Base-by-base conservation (phyloP, 2,888 invertebrate genomes). In the Clunio marinus region DNA sequence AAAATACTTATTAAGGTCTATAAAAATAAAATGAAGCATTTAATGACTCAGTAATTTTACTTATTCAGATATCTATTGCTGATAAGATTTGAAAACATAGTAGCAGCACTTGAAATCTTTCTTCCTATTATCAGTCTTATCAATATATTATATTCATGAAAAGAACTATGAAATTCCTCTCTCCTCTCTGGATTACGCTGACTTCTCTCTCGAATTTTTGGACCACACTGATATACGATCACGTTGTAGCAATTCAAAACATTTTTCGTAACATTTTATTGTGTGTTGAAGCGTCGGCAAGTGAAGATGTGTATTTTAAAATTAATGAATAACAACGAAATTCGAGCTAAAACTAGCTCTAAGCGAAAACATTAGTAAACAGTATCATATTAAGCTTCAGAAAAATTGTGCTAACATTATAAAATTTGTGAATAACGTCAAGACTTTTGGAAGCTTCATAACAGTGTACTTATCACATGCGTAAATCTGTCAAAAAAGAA, bases 261-360 rank as follows among this genome's bases (percentile, higher is more conserved):
- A n/a, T 41, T n/a, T 41, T 41, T 41, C 41, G 10, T 41, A 2
- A 41, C 41, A n/a, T 15, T 41, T 24, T 25, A 63, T 27, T 63
- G 63, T 63, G 63, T 63, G 24, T 63, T 63, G 46, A n/a, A 63
- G 46, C 63, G 45, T 20, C 27, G 63, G 45, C 63, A 46, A 63
- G 25, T 27, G 17, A 46, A 27, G 46, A 63, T 63, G 63, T 63
- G 63, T 63, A 15, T 62, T 25, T 63, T 46, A 46, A 17, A 20
- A 51, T 51, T 51, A 22, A 17, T 20, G 51, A 51, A 22, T n/a
- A n/a, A n/a, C n/a, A 51, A 51, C 17, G 22, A 51, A 51, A n/a
- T 17, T 15, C 20, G 22, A 51, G 22, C 17, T 7, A 51, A 51
- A n/a, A 17, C 20, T 51, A 20, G 51, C 51, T 51, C 20, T 4